Evolutionary conservation across 1,140 invertebrate genomes (phyloP), one percentile per base, ranked within the genome.

Genomic region (Anastatus disparis): DNA sequence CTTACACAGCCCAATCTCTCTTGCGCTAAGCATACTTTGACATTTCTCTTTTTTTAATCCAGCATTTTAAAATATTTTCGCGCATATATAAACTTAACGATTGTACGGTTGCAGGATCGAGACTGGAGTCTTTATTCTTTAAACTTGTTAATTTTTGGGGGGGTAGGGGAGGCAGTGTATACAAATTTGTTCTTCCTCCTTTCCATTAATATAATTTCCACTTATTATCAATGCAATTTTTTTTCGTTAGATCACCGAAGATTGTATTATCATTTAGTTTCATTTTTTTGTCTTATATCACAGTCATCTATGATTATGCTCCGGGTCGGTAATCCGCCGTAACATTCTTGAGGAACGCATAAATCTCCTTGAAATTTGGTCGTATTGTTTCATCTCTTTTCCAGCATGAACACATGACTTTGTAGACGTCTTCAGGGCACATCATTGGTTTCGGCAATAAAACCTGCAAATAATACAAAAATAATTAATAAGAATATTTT

Each of bases 341-440:
- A 70, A 83, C 80, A 68, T 84, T 86, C 81, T 93, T 92, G 59
- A 94, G 84, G 83, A 94, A 94, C 78, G 90, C 87, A 77, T 91
- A 89, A 76, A 94, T 92, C 77, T 93, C 90, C 75, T 91, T 89
- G 82, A 95, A 95, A 22, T 89, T 90, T 35, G 93, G 93, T 74
- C 93, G 85, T 44, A 83, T 85, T 71, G 77, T 86, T 76, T 87
- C 91, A 84, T 87, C 91, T 83, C 85, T 87, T 78, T 85, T 90
- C 94, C 94, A 95, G 82, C 93, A 95, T 66, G 92, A 90, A 68
- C 89, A 87, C 90, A 95, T 92, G 71, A 95, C 81, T 77, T 92
- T 90, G 81, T 93, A 94, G 50, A 94, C 88, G 67, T 93, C 91
- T 52, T 90, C 86, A n/a, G 92, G 90, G 82, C 93, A 94, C 74